A percentile compares a stretch with the other conserved stretches of the same genome.
Conservation (phyloP, 2,888 invertebrate genomes). For the Mesorhabditis spiculigera region DNA sequence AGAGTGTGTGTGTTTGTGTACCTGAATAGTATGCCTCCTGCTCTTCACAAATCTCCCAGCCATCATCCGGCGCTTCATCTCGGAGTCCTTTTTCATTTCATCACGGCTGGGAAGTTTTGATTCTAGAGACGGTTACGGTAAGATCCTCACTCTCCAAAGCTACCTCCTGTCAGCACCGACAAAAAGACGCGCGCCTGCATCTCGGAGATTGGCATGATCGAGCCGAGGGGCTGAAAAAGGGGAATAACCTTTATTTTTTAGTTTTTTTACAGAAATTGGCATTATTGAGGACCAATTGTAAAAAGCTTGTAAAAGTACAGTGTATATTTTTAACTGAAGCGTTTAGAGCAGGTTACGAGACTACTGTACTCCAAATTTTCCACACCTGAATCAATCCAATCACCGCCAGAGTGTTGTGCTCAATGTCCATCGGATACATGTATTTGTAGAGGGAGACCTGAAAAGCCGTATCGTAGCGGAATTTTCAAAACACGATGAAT, state of each 20-base stretch:
- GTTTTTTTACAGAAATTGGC: too few species aligned
- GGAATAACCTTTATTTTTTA: constrained; percentile 43
- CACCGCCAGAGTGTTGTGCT: constrained; percentile 59
- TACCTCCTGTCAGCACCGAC: constrained; percentile 52
- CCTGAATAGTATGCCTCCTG: constrained; percentile 61
- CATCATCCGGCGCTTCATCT: constrained; percentile 47
- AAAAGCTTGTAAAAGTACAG: background rate
- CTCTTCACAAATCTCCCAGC: constrained; percentile 37
- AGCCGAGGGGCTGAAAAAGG: constrained; percentile 61
- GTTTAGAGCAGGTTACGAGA: background rate
- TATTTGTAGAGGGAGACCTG: constrained; percentile 59
- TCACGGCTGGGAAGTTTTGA: background rate
- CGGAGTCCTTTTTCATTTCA: constrained; percentile 59
- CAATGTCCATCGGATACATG: constrained; percentile 59
- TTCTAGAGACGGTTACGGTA: background rate
- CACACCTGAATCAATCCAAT: constrained; percentile 57
- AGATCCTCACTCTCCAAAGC: constrained; percentile 12
- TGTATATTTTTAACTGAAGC: background rate
- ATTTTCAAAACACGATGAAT: too few species aligned
- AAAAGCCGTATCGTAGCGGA: background rate
- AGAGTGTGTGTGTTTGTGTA: constrained; percentile 15
- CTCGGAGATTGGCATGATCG: constrained; percentile 61
- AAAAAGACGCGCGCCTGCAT: constrained; percentile 59
- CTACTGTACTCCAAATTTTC: background rate
- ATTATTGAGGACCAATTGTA: background rate